These are phyloP conservation scores for Anhinga rufa DNA, from an alignment of 2,113 vertebrate genomes.

Conservation along the genomic window DNA sequence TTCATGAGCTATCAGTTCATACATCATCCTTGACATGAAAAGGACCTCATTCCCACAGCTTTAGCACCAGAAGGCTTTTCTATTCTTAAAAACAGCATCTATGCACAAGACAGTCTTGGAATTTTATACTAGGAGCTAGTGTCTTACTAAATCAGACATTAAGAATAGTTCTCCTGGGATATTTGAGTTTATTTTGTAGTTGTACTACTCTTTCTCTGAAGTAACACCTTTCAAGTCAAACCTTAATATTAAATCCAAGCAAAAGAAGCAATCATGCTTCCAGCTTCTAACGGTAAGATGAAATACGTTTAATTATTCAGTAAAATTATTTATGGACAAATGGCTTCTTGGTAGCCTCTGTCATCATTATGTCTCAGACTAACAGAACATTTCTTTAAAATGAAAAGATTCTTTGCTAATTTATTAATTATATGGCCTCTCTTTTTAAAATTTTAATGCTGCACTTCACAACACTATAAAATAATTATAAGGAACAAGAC, in stretches of 20 bases:
- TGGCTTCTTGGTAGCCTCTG: neutral
- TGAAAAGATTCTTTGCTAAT: neutral
- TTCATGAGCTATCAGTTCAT: slow-evolving; percentile 65
- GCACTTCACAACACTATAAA: neutral
- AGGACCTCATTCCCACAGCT: slow-evolving; percentile 42
- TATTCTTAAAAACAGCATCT: slow-evolving; percentile 63
- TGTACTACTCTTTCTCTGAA: slow-evolving; percentile 18
- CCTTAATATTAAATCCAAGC: neutral
- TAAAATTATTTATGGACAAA: neutral
- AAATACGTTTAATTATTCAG: neutral
- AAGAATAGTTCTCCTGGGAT: neutral
- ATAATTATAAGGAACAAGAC: neutral
- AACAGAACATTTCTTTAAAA: neutral
- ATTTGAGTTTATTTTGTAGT: slow-evolving; percentile 32
- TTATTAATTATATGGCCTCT: neutral
- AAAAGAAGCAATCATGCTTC: neutral
- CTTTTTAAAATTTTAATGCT: neutral
- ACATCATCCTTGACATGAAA: slow-evolving; percentile 50
- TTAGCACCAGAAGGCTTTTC: slow-evolving; percentile 21
- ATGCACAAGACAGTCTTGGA: slow-evolving; percentile 13
- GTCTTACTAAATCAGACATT: slow-evolving; percentile 31
- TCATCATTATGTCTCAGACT: neutral
- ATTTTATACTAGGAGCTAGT: slow-evolving; percentile 47
- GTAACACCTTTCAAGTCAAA: slow-evolving; percentile 13
- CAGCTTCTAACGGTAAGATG: neutral